Evolutionary conservation across 1,140 invertebrate species (phyloP).

Genomic region (Marisa cornuarietis): DNA sequence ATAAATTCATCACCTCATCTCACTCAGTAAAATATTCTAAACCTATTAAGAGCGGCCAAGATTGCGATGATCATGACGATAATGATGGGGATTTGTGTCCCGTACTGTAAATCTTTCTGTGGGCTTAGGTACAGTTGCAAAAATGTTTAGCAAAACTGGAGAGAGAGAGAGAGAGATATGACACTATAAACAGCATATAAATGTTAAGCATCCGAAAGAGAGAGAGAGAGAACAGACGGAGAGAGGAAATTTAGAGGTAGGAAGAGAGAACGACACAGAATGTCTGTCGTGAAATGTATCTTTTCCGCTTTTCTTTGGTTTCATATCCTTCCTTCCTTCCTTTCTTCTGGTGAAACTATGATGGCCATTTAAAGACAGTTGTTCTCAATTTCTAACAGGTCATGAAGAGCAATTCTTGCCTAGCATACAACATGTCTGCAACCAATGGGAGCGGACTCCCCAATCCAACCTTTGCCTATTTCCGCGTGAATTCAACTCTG

Average conservation of each 20-base stretch:
- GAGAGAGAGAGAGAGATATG: neutral
- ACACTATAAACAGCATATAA: no score
- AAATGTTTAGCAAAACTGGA: neutral
- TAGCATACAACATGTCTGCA: conserved; percentile 17
- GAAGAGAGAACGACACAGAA: neutral
- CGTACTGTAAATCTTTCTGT: no score
- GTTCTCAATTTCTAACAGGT: neutral
- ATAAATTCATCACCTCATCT: no score
- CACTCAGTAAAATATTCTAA: no score
- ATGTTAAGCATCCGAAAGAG: neutral
- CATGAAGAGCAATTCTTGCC: neutral
- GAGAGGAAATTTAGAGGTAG: neutral
- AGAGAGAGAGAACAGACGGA: neutral
- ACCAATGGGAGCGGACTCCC: conserved; percentile 17
- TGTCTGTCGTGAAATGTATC: neutral
- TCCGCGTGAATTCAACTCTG: conserved; percentile 28
- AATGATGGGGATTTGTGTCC: no score
- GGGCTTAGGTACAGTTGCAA: neutral
- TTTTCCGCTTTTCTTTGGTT: no score
- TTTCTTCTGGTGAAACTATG: no score
- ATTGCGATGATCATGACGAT: no score
- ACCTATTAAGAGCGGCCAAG: no score
- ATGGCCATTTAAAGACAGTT: no score
- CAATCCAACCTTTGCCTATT: conserved; percentile 38
- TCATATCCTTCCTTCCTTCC: no score